Conservation (phyloP, 2,888 invertebrate species). For the Cheilosia vernalis region DNA sequence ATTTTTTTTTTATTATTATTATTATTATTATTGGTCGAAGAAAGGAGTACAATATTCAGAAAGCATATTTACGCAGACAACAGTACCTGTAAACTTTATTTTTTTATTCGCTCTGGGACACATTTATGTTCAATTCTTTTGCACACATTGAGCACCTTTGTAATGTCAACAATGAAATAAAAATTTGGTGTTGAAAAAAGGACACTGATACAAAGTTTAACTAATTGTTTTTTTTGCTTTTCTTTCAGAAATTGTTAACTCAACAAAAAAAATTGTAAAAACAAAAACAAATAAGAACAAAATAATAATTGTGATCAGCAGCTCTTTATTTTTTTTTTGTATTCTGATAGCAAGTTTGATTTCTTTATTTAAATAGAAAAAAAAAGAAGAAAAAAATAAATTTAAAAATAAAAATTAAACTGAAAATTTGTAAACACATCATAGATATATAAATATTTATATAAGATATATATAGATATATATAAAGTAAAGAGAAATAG, state of each 20-base stretch:
- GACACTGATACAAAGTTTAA: conserved; percentile 79
- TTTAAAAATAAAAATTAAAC: conserved; percentile 46
- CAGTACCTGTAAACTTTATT: conserved; percentile 71
- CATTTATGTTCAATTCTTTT: conserved; percentile 73
- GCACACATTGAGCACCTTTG: conserved; percentile 75
- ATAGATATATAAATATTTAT: conserved; percentile 67
- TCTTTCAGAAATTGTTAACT: conserved; percentile 76
- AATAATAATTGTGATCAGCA: conserved; percentile 64
- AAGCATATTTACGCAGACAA: conserved; percentile 75
- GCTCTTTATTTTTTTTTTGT: conserved; percentile 37
- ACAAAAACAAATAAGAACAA: conserved; percentile 32
- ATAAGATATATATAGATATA: conserved; percentile 67
- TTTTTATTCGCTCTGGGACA: conserved; percentile 71
- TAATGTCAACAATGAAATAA: conserved; percentile 71
- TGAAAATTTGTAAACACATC: conserved; percentile 63
- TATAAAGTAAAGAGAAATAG: conserved; percentile 57
- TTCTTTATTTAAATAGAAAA: conserved; percentile 28
- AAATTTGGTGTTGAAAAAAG: conserved; percentile 76
- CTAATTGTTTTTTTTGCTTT: conserved; percentile 74
- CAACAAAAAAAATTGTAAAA: conserved; percentile 35
- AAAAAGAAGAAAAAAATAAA: conserved; percentile 19
- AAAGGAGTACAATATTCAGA: conserved; percentile 64
- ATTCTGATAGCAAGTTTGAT: conserved; percentile 64
- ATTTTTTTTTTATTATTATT: neutral
- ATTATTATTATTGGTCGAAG: conserved; percentile 22